phyloP scores from a whole-genome alignment of 2,888 invertebrate species.

The Gymnocheta viridis region DNA sequence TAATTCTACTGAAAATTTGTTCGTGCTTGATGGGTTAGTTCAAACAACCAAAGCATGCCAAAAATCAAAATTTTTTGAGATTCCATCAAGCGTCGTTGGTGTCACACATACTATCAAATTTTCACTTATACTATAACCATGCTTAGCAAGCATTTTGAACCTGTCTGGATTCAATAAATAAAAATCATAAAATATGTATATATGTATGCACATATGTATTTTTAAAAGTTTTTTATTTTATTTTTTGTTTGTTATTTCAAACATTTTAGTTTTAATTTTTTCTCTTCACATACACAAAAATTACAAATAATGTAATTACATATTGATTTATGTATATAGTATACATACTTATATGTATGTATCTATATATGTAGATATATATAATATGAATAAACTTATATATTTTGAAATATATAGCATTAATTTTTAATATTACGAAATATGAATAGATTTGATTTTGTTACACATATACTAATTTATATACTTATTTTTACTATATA shows the following conservation, averaged over 20 bases:
- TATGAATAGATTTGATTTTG: slow-evolving; percentile 52
- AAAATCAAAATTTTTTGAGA: too few species aligned
- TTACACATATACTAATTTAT: slow-evolving; percentile 30
- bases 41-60: too few species aligned
- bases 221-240: slow-evolving; percentile 63
- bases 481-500: slow-evolving; percentile 36
- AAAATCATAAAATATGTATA: slow-evolving; percentile 6
- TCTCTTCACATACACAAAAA: slow-evolving; percentile 72
- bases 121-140: too few species aligned
- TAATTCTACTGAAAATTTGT: too few species aligned
- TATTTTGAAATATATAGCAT: slow-evolving; percentile 38
- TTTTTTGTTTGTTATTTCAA: slow-evolving; percentile 76
- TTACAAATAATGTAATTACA: slow-evolving; percentile 72
- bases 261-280: slow-evolving; percentile 65
- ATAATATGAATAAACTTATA: slow-evolving; percentile 39
- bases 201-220: slow-evolving; percentile 12
- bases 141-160: not conserved
- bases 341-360: slow-evolving; percentile 59
- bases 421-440: slow-evolving; percentile 51
- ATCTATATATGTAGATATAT: too few species aligned
- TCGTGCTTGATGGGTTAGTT: too few species aligned
- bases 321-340: slow-evolving; percentile 62
- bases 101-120: too few species aligned
- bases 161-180: too few species aligned
- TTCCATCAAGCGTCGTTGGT: too few species aligned